Evolutionary conservation across 30 jellyfish, hydroid and myxozoan genomes (phyloP), one percentile per base, ranked within the genome.

Genomic region (Hydra vulgaris): DNA sequence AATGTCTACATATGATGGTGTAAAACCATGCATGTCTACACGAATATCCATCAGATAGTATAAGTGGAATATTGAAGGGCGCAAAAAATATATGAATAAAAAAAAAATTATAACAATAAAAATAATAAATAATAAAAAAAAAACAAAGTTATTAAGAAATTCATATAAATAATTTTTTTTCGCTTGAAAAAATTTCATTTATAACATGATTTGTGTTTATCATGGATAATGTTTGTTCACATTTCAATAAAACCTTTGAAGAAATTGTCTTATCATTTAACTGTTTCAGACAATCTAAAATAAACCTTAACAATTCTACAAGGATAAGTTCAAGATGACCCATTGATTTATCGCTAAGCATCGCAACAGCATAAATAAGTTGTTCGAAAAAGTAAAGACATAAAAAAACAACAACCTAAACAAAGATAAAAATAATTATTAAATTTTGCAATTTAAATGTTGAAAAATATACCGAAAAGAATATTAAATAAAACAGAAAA

Each of bases 331-430:
- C 53, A n/a, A 75, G 0, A 54, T 75, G 69, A 0, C 56, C 7
- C 23, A 17, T 75, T 7, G 26, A 19, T 22, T 0, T 71, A 25
- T 21, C 83, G 16, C 26, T 21, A 18, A 75, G 56, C 8, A 75
- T 75, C 26, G 83, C 0, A 26, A 70, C n/a, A 15, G 66, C 24
- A 18, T 75, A 75, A 0, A 75, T 24, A 7, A 75, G 83, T 54
- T 75, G 83, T 21, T 75, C 83, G 71, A 54, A 23, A 26, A 75
- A 75, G 21, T 75, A 75, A 27, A 75, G 56, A 21, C 20, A 25
- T 26, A 75, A 75, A 18, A 17, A 70, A 17, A 53, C 21, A 23
- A 21, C 21, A 15, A 71, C 26, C 79, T 71, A 53, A 71, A 71
- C 56, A 71, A 20, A 15, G 7, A 20, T 0, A 20, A 12, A 53